phyloP scores from a whole-genome alignment of 1,140 invertebrate genomes.

The Drosophila punjabiensis region DNA sequence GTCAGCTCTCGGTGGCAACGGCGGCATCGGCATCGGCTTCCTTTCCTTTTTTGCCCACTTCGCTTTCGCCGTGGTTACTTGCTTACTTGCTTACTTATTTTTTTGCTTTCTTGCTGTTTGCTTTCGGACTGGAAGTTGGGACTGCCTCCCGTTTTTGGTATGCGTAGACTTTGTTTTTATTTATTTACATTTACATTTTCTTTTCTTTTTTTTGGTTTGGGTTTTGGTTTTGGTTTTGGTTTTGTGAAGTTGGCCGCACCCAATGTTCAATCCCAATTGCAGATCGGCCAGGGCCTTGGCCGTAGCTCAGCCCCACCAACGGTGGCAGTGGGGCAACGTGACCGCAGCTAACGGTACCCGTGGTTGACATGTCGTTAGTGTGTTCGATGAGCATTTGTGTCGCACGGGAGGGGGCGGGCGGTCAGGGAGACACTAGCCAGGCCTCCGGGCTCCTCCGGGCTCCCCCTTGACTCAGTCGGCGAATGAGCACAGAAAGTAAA shows the following conservation, averaged over 20 bases:
- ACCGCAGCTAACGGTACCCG: constrained; percentile 71
- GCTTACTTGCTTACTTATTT: background rate
- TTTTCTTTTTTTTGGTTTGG: background rate
- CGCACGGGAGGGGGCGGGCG: background rate
- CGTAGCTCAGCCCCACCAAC: background rate
- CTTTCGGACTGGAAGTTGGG: constrained; percentile 44
- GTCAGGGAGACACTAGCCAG: background rate
- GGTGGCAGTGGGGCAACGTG: constrained; percentile 47
- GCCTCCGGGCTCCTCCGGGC: background rate
- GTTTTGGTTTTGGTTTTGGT: background rate
- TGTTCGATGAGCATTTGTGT: constrained; percentile 54
- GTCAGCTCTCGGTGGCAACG: background rate
- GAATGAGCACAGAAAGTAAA: background rate
- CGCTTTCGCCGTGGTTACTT: constrained; percentile 35
- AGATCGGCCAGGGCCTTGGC: constrained; percentile 31
- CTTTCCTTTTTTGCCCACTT: constrained; percentile 47
- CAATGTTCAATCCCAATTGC: constrained; percentile 34
- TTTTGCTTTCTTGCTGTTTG: constrained; percentile 5
- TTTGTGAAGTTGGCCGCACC: constrained; percentile 34
- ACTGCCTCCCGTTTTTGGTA: constrained; percentile 72
- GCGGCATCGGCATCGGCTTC: constrained; percentile 25
- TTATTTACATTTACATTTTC: constrained; percentile 24
- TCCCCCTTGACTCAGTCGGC: background rate
- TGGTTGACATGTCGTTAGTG: constrained; percentile 77
- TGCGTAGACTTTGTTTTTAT: constrained; percentile 57